Evolutionary conservation across 2,113 vertebrate species (phyloP).

Genomic region (Notarius lentiginosus): DNA sequence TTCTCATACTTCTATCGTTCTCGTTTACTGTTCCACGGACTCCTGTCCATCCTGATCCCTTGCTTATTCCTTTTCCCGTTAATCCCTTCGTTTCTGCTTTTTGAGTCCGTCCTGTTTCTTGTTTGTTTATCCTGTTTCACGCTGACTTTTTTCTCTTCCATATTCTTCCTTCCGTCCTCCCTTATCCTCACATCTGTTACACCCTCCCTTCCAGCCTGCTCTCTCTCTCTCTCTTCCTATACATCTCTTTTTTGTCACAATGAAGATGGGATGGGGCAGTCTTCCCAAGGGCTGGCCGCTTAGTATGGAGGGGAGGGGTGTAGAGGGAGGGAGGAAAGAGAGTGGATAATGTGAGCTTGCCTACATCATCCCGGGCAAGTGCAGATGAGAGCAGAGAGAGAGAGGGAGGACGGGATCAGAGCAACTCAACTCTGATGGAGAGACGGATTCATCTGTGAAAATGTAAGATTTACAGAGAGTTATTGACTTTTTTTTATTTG

Average conservation of each 20-base stretch:
- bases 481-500: constrained; percentile 37
- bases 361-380: constrained; percentile 66
- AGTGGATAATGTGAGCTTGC: constrained; percentile 64
- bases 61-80: constrained; percentile 30
- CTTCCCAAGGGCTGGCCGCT: constrained; percentile 64
- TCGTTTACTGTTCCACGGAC: constrained; percentile 3
- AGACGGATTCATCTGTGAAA: constrained; percentile 49
- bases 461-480: constrained; percentile 55
- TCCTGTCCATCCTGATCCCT: constrained; percentile 22
- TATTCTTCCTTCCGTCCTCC: constrained; percentile 29
- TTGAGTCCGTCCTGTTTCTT: neutral
- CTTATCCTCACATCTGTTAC: constrained; percentile 28
- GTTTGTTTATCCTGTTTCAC: constrained; percentile 36
- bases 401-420: constrained; percentile 34
- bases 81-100: constrained; percentile 23
- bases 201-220: neutral
- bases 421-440: constrained; percentile 45
- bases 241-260: constrained; percentile 34
- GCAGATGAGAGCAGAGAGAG: constrained; percentile 60
- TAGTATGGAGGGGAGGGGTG: constrained; percentile 56
- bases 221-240: constrained; percentile 17
- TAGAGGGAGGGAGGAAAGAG: constrained; percentile 53
- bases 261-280: constrained; percentile 58
- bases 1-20: constrained; percentile 20
- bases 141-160: constrained; percentile 17